Evolutionary conservation across 2,888 invertebrate species (phyloP), one percentile per base, ranked within the genome.

Genomic region (Tipula helvola): DNA sequence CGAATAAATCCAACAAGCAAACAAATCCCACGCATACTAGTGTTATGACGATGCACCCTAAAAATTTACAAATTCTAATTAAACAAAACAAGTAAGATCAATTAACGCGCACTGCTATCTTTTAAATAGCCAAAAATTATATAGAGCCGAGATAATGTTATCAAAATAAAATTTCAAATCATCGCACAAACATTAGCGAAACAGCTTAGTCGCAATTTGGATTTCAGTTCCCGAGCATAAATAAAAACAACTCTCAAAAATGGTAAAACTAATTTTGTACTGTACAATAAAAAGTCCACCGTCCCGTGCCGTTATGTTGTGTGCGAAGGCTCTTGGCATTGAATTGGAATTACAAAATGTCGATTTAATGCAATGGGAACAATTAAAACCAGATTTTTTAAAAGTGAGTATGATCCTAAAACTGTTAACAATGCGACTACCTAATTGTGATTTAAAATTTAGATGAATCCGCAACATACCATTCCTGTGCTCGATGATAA

Each of bases 381-480:
- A 71, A 71, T 28, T 71, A n/a, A 71, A 28, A 28, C 71, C 71
- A 71, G 71, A 71, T 71, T 71, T 71, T 28, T 71, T 71, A 71
- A 71, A n/a, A 16, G 52, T 57, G 16, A 57, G 52, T 57, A 28
- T n/a, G 16, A 57, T 12, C 3, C n/a, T 12, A 47, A 47, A n/a
- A 39, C 0, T 10, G 8, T 44, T 44, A 44, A 10, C 44, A 10
- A 44, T 44, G 8, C n/a, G 16, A 7, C 16, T 41, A 41, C 41
- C 1, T 44, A 44, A 44, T 44, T 44, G 44, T 44, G 0, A 57
- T 39, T 39, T 39, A 3, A 7, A 7, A 39, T 39, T 39, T 86
- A 86, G 94, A 91, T 95, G 86, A 95, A 95, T 89, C 94, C 94
- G 0, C 91, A 94, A 36, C 93, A 93, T 88, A 91, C 91, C 0